phyloP scores from a whole-genome alignment of 2,888 invertebrate genomes.

The Morpho deidamia region DNA sequence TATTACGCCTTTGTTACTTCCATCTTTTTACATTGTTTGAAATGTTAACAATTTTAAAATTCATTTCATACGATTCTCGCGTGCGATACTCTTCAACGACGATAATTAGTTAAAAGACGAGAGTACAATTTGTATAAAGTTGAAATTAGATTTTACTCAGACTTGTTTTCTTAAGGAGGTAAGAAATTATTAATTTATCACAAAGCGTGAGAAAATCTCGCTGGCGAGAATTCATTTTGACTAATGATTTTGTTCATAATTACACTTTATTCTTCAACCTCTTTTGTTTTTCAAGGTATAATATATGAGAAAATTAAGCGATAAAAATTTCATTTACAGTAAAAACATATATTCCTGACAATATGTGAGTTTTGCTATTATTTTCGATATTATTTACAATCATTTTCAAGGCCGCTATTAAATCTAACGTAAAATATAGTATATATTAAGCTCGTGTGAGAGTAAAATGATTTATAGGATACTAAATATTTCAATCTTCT shows the following conservation, averaged over 20 bases:
- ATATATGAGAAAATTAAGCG: neutral
- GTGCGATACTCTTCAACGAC: slow-evolving; percentile 19
- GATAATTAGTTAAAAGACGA: slow-evolving; percentile 25
- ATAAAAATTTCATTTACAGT: neutral
- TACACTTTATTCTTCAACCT: slow-evolving; percentile 3
- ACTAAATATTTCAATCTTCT: no score
- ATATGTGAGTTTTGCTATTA: no score
- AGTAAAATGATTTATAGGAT: no score
- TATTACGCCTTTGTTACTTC: neutral
- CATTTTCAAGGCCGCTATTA: no score
- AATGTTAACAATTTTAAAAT: slow-evolving; percentile 13
- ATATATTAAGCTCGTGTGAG: no score
- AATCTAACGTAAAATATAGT: no score
- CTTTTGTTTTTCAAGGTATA: neutral
- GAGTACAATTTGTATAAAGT: slow-evolving; percentile 25
- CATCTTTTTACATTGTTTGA: neutral
- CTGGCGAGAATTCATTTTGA: slow-evolving; percentile 20
- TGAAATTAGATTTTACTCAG: slow-evolving; percentile 24
- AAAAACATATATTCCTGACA: neutral
- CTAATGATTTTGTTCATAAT: slow-evolving; percentile 17
- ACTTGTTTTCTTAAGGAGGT: slow-evolving; percentile 24
- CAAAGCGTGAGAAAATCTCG: slow-evolving; percentile 23
- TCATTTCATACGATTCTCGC: slow-evolving; percentile 16
- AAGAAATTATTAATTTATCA: slow-evolving; percentile 25
- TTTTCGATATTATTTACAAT: no score